Base-by-base conservation (phyloP, 2,797 vertebrate species). In the Enteromius fasciolatus region DNA sequence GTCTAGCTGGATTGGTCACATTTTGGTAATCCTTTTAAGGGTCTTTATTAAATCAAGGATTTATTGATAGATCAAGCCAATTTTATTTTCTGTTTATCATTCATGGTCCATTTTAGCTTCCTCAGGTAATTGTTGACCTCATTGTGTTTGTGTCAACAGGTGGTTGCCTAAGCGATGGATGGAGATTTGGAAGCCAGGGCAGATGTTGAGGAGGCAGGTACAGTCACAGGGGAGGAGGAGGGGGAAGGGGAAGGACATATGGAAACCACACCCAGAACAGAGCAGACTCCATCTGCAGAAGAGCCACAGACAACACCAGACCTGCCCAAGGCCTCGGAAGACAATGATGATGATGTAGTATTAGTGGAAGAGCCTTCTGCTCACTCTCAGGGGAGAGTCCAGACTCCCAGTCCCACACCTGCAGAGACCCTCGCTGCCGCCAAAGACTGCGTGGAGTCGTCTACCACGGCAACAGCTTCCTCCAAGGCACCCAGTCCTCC, bases 311-410 rank as follows among this genome's bases (percentile, higher is more conserved):
- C 92, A 44, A 73, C 89, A 88, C 91, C 95, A 88, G 91, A 95
- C 92, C 89, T 93, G 92, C 80, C 94, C 89, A 89, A 89, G 0
- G 83, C 92, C 82, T 67, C 93, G 66, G 92, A 91, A 90, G 97
- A 98, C 90, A 96, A 97, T 81, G 97, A 98, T 0, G 97, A 99
- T 57, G 98, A 99, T 66, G 97, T 99, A 84, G 97, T 99, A 84
- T 95, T 99, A 79, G 96, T 98, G 89, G 96, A 98, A 75, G 96
- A 96, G 92, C 95, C 95, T 87, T 63, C 95, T 1, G 80, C 92
- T 77, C 87, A 91, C 54, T 82, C n/a, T 0, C 89, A 72, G 89
- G 85, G 92, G 59, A 90, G 52, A 59, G 36, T 76, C 28, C 69
- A 57, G 76, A 61, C 83, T 7, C 44, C 67, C 70, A 70, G 36